Evolutionary conservation across 2,797 vertebrate species (phyloP).

Genomic region (Astyanax mexicanus): DNA sequence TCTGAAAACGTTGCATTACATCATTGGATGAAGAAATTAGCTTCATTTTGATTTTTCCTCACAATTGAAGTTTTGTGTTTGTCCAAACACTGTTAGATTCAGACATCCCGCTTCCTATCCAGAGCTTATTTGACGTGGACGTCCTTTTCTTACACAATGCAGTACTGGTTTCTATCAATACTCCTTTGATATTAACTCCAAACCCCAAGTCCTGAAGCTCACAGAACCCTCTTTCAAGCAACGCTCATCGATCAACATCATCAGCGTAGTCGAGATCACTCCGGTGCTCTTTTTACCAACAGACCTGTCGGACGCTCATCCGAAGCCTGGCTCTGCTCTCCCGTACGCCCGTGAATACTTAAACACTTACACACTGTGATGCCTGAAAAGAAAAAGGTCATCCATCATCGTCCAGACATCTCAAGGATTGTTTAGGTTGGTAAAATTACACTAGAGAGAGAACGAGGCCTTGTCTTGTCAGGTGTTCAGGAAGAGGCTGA

Average conservation of each 20-base stretch:
- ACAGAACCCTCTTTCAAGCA: neutral
- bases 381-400: constrained; percentile 2
- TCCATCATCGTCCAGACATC: constrained; percentile 19
- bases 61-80: too few relatives aligned
- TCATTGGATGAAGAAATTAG: too few relatives aligned
- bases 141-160: too few relatives aligned
- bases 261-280: neutral
- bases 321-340: neutral
- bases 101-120: too few relatives aligned
- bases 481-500: constrained; percentile 16
- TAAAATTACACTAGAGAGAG: constrained; percentile 36
- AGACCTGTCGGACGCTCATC: neutral
- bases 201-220: neutral
- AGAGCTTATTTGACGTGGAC: too few relatives aligned
- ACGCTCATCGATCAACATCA: neutral
- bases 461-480: constrained; percentile 22
- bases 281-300: neutral
- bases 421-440: constrained; percentile 44
- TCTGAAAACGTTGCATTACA: too few relatives aligned
- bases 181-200: neutral
- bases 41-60: too few relatives aligned
- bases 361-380: neutral
- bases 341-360: neutral
- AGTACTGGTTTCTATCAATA: neutral
- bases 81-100: too few relatives aligned